Evolutionary conservation across 92 coral and sea anemone species (phyloP), one percentile per base, ranked within the genome.

Genomic region (Porites lobata): DNA sequence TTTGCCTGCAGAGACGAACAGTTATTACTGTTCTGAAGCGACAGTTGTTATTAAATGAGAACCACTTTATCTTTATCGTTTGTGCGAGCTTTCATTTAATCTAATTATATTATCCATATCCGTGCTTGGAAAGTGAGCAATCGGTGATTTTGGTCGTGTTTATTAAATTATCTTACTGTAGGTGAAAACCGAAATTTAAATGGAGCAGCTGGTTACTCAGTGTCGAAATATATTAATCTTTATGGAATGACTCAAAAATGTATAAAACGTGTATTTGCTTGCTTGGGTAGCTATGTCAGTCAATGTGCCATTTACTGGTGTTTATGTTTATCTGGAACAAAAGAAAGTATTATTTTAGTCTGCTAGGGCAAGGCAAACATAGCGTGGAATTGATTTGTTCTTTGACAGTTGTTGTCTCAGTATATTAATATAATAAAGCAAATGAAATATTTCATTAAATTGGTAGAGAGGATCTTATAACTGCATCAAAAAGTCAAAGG

Each of bases 381-480:
- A 11, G 22, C 6, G 13, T 12, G 15, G 8, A 47, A 19, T 54
- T 2, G 9, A 29, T 57, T 70, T 59, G 57, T 70, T 15, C 64
- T 32, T 1, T 70, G 78, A 58, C 20, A 58, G 4, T 22, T 69
- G 51, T 69, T 81, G 76, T 68, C 72, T 80, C 65, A 80, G 76
- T 17, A 43, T 54, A 53, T 68, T 52, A 24, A 80, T 68, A 24
- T 15, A 10, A 53, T 8, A 65, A 9, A 2, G 51, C 73, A 79
- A 53, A 68, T 7, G 29, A 24, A 15, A 50, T 67, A 21, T 52
- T 67, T 19, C 26, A 80, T 80, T 69, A 29, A 68, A 52, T 80
- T 80, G 17, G 67, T 50, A 6, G 8, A 52, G 57, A 65, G 22
- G 51, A 79, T 79, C 47, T 79, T 65, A 14, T 63, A 79, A 64